Conservation (phyloP, 2,888 invertebrate species). For the Operophtera brumata region DNA sequence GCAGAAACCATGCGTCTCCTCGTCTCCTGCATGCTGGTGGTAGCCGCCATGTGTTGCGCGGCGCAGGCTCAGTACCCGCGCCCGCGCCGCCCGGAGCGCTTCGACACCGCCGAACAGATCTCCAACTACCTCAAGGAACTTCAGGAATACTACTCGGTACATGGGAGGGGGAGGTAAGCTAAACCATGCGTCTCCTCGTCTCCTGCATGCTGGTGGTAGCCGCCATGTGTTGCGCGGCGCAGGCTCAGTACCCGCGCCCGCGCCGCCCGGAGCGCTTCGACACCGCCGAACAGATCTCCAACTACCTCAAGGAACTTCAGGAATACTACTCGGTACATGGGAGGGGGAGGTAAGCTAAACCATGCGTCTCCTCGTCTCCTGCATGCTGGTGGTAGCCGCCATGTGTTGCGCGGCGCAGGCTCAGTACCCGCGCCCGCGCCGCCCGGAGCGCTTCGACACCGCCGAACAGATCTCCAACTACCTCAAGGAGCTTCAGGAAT, state of each 20-base stretch:
- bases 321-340: conserved; percentile 75
- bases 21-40: conserved; percentile 56
- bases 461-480: conserved; percentile 74
- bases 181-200: conserved; percentile 58
- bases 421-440: conserved; percentile 72
- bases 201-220: conserved; percentile 60
- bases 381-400: conserved; percentile 60
- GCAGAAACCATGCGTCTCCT: conserved; percentile 57
- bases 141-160: conserved; percentile 73
- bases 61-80: conserved; percentile 69
- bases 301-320: conserved; percentile 70
- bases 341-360: conserved; percentile 61
- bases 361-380: conserved; percentile 58
- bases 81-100: conserved; percentile 72
- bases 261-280: conserved; percentile 74
- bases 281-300: conserved; percentile 70
- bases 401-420: conserved; percentile 60
- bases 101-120: conserved; percentile 72
- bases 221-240: conserved; percentile 56
- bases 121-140: conserved; percentile 71
- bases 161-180: conserved; percentile 67
- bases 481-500: conserved; percentile 70
- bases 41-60: conserved; percentile 57
- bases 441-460: conserved; percentile 72
- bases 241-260: conserved; percentile 70